Percentiles rank a stretch among this genome's conserved stretches.
Evolutionary conservation across 2,888 invertebrate species (phyloP).

Genomic region (Clistopyga incitator): DNA sequence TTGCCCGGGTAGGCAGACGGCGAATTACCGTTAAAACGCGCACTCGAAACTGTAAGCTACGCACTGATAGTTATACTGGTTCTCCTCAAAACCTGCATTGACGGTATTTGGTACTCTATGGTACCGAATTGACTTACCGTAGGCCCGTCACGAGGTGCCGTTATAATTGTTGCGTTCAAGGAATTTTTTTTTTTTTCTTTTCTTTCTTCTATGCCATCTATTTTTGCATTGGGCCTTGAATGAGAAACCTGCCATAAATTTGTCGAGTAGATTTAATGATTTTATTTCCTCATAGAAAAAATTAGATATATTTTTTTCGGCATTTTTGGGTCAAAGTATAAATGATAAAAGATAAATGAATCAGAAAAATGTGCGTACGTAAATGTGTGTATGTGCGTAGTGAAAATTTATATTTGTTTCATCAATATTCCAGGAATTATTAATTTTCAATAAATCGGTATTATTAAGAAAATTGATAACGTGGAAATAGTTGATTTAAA

Average conservation of each 20-base stretch:
- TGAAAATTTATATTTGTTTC: no score
- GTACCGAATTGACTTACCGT: constrained; percentile 53
- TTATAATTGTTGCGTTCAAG: constrained; percentile 47
- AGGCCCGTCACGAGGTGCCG: constrained; percentile 54
- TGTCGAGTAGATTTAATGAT: no score
- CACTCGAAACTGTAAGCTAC: constrained; percentile 36
- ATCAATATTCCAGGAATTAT: no score
- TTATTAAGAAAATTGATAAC: no score
- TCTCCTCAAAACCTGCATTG: constrained; percentile 35
- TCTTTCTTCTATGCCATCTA: neutral
- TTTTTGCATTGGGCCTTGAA: neutral
- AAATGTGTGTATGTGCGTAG: no score
- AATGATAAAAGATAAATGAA: no score
- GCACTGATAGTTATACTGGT: constrained; percentile 44
- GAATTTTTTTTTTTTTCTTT: constrained; percentile 32
- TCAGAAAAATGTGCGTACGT: no score
- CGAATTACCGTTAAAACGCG: constrained; percentile 56
- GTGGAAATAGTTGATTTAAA: no score
- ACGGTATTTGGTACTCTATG: neutral
- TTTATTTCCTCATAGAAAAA: no score
- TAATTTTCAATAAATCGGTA: no score
- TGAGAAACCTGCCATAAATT: neutral
- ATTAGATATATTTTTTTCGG: no score
- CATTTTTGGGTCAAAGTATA: no score
- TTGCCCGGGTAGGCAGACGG: constrained; percentile 37